phyloP scores from a whole-genome alignment of 2,797 vertebrate species.

The Siniperca undulata region DNA sequence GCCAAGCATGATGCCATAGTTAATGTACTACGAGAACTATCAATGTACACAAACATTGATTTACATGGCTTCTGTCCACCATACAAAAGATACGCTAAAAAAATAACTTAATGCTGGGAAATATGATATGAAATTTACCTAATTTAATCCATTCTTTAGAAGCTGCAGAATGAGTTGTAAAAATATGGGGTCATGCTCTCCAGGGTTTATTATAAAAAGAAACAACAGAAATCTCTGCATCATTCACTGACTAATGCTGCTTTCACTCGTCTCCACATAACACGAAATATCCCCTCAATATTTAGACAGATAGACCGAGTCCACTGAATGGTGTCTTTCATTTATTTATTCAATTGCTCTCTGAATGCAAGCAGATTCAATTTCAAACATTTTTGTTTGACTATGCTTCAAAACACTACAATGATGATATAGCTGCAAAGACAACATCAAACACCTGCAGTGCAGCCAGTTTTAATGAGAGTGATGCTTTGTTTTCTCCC shows the following conservation, averaged over 20 bases:
- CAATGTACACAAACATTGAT: background rate
- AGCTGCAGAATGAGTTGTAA: slow-evolving; percentile 5
- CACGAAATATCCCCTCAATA: slow-evolving; percentile 10
- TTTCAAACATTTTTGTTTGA: slow-evolving; percentile 39
- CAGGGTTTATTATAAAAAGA: slow-evolving; percentile 7
- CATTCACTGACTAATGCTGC: slow-evolving; percentile 16
- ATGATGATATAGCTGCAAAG: slow-evolving; percentile 14
- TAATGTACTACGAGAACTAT: background rate
- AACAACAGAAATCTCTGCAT: slow-evolving; percentile 14
- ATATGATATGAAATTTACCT: background rate
- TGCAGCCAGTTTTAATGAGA: slow-evolving; percentile 8
- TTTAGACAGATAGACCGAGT: slow-evolving; percentile 16
- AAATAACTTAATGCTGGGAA: background rate
- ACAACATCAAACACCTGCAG: slow-evolving; percentile 39
- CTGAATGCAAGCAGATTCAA: slow-evolving; percentile 24
- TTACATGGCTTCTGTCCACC: background rate
- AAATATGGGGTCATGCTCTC: background rate
- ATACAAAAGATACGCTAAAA: background rate
- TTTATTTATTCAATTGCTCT: background rate
- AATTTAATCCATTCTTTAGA: background rate
- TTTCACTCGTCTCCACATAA: slow-evolving; percentile 2
- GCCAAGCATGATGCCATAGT: background rate
- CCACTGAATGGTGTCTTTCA: slow-evolving; percentile 20
- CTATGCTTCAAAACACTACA: slow-evolving; percentile 9
- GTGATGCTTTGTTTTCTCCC: slow-evolving; percentile 13